phyloP scores from a whole-genome alignment of 2,888 invertebrate genomes.

The Globia sparganii region DNA sequence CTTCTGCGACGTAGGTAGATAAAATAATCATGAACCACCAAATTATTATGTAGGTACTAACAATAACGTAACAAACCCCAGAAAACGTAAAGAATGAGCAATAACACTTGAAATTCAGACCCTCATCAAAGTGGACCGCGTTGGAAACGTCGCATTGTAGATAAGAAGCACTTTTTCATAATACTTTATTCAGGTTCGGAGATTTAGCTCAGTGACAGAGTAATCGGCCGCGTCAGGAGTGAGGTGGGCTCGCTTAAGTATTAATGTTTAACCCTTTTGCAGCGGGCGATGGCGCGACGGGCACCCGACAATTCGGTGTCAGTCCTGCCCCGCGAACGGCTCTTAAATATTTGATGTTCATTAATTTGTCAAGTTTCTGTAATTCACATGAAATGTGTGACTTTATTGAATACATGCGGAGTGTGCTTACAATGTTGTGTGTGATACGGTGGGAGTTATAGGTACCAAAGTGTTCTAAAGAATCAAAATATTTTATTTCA shows the following conservation, averaged over 20 bases:
- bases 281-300: slow-evolving; percentile 74
- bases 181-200: slow-evolving; percentile 89
- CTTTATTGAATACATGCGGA: slow-evolving; percentile 46
- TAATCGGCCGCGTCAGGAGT: slow-evolving; percentile 87
- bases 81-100: slow-evolving; percentile 41
- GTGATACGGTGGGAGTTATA: background rate
- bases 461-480: background rate
- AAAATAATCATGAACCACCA: background rate
- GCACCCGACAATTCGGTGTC: slow-evolving; percentile 85
- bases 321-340: slow-evolving; percentile 81
- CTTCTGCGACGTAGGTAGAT: background rate
- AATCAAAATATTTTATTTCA: no score
- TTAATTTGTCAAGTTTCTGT: slow-evolving; percentile 85
- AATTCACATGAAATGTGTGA: slow-evolving; percentile 58
- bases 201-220: slow-evolving; percentile 87
- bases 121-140: slow-evolving; percentile 83
- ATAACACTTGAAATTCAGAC: slow-evolving; percentile 76
- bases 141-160: slow-evolving; percentile 77
- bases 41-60: background rate
- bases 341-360: slow-evolving; percentile 87
- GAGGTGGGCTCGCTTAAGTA: slow-evolving; percentile 86
- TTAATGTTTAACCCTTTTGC: slow-evolving; percentile 89
- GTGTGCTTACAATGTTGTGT: slow-evolving; percentile 13
- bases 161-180: slow-evolving; percentile 90
- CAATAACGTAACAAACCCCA: slow-evolving; percentile 7